A percentile compares a stretch with the other conserved stretches of the same genome.
Conservation (phyloP, 2,797 vertebrate genomes). For the Otolemur crassicaudatus region DNA sequence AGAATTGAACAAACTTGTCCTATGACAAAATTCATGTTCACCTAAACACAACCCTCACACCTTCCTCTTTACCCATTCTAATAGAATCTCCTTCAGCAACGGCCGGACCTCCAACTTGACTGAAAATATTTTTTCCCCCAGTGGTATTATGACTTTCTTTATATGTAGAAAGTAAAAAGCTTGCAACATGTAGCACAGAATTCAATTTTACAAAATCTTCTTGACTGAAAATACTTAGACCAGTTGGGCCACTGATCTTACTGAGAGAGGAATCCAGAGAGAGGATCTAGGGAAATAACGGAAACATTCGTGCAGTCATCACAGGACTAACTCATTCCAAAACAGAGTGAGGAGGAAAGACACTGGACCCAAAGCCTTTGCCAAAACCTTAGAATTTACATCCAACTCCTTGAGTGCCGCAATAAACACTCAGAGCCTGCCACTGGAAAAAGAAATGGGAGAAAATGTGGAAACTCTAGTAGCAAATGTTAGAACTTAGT, state of each 20-base stretch:
- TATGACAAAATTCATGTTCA: not conserved
- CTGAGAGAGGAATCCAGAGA: not conserved
- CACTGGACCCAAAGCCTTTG: not conserved
- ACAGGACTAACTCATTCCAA: not conserved
- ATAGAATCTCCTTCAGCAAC: not conserved
- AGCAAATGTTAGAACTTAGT: not conserved
- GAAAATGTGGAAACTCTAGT: not conserved
- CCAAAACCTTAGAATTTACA: not conserved
- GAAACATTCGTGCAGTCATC: not conserved
- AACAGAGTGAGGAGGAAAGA: not conserved
- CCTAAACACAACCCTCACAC: not conserved
- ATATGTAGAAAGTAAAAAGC: not conserved
- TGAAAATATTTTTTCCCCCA: not conserved
- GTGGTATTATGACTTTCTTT: not conserved
- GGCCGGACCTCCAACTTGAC: not conserved
- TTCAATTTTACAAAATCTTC: not conserved
- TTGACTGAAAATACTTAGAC: not conserved
- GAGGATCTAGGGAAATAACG: not conserved
- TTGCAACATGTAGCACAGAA: not conserved
- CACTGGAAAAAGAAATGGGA: not conserved
- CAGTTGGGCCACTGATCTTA: not conserved
- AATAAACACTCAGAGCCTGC: not conserved
- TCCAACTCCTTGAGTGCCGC: not conserved
- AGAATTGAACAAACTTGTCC: conserved; percentile 42
- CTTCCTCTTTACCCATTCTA: not conserved